Percentiles rank a stretch among this genome's conserved stretches.
Evolutionary conservation across 2,888 invertebrate species (phyloP).

Genomic region (Slavum lentiscoides): DNA sequence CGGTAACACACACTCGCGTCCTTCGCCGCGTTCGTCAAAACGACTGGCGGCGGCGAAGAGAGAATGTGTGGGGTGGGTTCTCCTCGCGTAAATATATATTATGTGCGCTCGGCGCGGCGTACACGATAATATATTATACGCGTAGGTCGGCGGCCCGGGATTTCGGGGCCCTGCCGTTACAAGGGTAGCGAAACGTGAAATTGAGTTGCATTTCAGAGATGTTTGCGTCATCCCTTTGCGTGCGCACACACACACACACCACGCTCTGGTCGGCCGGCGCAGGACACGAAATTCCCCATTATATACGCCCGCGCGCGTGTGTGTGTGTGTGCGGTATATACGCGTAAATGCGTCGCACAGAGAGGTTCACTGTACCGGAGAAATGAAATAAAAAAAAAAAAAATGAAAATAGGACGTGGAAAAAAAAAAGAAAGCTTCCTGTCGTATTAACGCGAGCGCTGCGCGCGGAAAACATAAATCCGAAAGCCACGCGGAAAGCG

Average conservation of each 20-base stretch:
- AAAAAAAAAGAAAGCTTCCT: slow-evolving; percentile 5
- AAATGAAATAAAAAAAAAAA: neutral
- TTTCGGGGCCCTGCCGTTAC: slow-evolving; percentile 53
- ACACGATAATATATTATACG: neutral
- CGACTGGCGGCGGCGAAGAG: slow-evolving; percentile 5
- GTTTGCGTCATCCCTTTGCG: slow-evolving; percentile 54
- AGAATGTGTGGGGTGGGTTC: neutral
- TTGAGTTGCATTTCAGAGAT: slow-evolving; percentile 56
- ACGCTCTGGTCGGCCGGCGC: slow-evolving; percentile 34
- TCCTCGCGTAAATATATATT: neutral
- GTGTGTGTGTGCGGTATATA: neutral
- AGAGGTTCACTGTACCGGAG: slow-evolving; percentile 15
- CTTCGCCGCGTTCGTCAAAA: slow-evolving; percentile 18
- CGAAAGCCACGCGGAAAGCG: no score
- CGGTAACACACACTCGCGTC: no score
- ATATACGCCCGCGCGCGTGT: neutral
- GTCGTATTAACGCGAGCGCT: neutral
- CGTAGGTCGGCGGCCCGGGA: slow-evolving; percentile 52
- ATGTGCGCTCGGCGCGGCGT: neutral
- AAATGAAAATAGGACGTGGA: neutral
- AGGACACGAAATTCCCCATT: slow-evolving; percentile 31
- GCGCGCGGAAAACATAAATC: no score
- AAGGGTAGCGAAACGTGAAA: slow-evolving; percentile 57
- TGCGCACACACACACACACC: slow-evolving; percentile 51
- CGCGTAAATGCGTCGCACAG: no score